Base-by-base conservation (phyloP, 2,888 invertebrate genomes). In the Seira musarum region DNA sequence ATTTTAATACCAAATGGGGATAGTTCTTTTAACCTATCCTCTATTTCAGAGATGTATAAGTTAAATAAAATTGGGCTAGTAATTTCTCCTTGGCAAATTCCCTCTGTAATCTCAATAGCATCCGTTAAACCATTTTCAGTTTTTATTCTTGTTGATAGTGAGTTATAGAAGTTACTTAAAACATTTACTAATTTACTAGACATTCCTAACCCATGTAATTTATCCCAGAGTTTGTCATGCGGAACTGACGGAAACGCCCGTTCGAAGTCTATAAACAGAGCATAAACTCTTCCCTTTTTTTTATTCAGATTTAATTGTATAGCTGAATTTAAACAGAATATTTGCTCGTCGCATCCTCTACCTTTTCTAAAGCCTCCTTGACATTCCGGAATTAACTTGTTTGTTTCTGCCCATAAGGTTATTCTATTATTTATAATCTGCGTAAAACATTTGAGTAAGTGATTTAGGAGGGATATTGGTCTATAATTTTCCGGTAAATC, bases 371-470 rank as follows among this genome's bases (percentile, higher is more conserved):
- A 83, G 0, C 83, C 83, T 0, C 71, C 78, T 63, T 78, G 83
- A 1, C 22, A 19, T 60, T 83, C 78, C 0, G 81, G 78, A 0
- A 81, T 5, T 6, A 75, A 72, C 8, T 67, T 64, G 10, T 46
- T 49, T 3, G 3, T 6, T 3, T 78, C 65, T n/a, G 73, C 77
- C 69, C 73, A 82, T 2, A 10, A 19, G 1, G 2, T 21, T 17
- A 82, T 17, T 17, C 83, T 65, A 2, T 57, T 13, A 5, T 49
- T n/a, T n/a, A 82, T n/a, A 5, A 83, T 66, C 63, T 75, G 67
- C n/a, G 82, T 83, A 22, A 83, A 83, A 2, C 74, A 1, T 75
- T 83, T 82, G 2, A 80, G 30, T 0, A 64, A 46, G 10, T 40
- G 46, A 30, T 72, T 82, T 0, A 75, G 19, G 10, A 83, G 49